Evolutionary conservation across 2,888 invertebrate genomes (phyloP).

Genomic region (Spilarctia lutea): DNA sequence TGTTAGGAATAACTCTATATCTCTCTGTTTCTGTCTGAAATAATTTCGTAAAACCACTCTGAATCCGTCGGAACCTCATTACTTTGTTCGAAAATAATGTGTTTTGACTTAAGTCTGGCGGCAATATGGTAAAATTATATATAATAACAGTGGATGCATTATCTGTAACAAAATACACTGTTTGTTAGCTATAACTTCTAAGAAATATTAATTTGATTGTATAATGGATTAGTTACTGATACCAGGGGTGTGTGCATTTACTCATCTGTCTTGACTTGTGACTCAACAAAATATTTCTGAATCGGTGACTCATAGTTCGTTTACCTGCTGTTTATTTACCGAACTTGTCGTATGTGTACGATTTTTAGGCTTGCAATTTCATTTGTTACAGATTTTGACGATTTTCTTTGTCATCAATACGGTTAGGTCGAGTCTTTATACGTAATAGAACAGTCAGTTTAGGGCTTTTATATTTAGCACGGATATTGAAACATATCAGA

Average conservation of each 20-base stretch:
- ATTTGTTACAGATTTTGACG: neutral
- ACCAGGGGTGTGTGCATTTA: slow-evolving; percentile 48
- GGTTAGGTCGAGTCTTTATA: neutral
- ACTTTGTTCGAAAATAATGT: neutral
- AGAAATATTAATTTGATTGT: slow-evolving; percentile 24
- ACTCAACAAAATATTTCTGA: slow-evolving; percentile 69
- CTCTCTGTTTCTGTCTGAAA: neutral
- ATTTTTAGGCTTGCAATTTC: slow-evolving; percentile 24
- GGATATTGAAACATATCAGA: neutral
- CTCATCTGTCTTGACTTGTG: slow-evolving; percentile 59
- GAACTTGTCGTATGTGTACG: slow-evolving; percentile 31
- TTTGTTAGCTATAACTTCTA: slow-evolving; percentile 5
- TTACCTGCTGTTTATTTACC: slow-evolving; percentile 67
- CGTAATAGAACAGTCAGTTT: neutral
- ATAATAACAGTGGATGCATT: neutral
- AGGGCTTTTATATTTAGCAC: neutral
- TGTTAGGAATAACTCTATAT: neutral
- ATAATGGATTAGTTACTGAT: slow-evolving; percentile 40
- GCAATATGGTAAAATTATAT: neutral
- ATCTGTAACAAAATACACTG: neutral
- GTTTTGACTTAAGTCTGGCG: neutral
- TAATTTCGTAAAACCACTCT: neutral
- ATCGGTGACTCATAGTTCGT: slow-evolving; percentile 75
- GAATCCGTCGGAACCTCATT: neutral
- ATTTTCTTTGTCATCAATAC: neutral